These are phyloP conservation scores for Ranitomeya imitator DNA, from an alignment of 2,113 vertebrate species.

Conservation along the genomic window DNA sequence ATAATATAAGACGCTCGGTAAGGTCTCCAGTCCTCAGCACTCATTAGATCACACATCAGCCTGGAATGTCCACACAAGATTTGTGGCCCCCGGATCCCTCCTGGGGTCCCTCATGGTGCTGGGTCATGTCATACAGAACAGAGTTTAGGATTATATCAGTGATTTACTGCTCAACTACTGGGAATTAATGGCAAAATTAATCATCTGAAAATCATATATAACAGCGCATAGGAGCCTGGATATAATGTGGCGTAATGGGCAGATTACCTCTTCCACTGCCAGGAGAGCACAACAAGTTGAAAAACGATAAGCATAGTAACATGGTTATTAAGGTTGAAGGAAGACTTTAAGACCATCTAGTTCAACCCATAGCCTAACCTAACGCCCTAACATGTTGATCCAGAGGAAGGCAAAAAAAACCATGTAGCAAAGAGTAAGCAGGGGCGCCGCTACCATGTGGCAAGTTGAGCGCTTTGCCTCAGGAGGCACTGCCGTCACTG, in stretches of 20 bases:
- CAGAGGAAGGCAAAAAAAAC: too few species aligned
- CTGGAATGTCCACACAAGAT: constrained; percentile 13
- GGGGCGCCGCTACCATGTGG: too few species aligned
- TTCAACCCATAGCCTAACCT: too few species aligned
- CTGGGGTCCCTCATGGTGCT: neutral
- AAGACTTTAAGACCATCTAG: too few species aligned
- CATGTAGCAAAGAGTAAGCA: too few species aligned
- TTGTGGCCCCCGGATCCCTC: neutral
- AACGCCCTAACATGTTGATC: too few species aligned
- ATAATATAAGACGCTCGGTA: neutral
- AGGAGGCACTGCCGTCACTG: too few species aligned
- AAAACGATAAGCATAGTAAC: too few species aligned
- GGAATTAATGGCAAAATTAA: neutral
- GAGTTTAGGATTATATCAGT: neutral
- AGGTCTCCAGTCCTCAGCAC: neutral
- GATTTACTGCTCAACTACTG: neutral
- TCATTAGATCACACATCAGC: constrained; percentile 11
- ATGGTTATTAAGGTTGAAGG: too few species aligned
- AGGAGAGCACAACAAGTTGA: neutral
- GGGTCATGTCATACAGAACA: constrained; percentile 2
- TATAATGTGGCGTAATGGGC: neutral
- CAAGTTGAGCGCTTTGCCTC: too few species aligned
- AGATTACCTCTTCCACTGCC: neutral
- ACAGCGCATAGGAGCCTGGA: neutral
- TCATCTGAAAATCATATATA: neutral